Evolutionary conservation across 2,888 invertebrate species (phyloP).

Genomic region (Agriotes lineatus): DNA sequence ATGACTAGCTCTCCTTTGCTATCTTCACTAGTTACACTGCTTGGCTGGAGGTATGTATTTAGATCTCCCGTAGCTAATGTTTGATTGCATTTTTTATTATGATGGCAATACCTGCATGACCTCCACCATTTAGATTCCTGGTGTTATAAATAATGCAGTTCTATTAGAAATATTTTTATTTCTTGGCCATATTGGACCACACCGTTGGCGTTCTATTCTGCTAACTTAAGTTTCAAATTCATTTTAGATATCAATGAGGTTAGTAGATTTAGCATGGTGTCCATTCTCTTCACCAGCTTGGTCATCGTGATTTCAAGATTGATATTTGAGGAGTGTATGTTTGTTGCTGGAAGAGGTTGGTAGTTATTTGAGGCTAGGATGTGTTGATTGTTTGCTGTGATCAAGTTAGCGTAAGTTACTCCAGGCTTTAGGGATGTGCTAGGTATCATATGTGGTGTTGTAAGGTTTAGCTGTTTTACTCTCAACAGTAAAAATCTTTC

Average conservation of each 20-base stretch:
- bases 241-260: neutral
- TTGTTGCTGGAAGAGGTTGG: neutral
- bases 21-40: neutral
- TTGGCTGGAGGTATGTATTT: neutral
- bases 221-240: constrained; percentile 1
- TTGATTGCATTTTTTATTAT: no score
- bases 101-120: no score
- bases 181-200: neutral
- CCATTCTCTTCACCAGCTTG: neutral
- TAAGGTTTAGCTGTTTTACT: no score
- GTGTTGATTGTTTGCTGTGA: no score
- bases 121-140: neutral
- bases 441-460: no score
- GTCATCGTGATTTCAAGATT: neutral
- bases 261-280: neutral
- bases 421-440: no score
- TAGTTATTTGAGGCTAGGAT: no score
- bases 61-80: no score
- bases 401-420: no score
- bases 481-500: no score
- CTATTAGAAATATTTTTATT: neutral
- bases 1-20: neutral
- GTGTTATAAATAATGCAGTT: neutral
- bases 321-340: neutral
- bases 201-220: neutral